A percentile compares a stretch with the other conserved stretches of the same genome.
These are phyloP conservation scores for Calonectris borealis DNA, from an alignment of 2,113 vertebrate genomes.

Conservation along the genomic window DNA sequence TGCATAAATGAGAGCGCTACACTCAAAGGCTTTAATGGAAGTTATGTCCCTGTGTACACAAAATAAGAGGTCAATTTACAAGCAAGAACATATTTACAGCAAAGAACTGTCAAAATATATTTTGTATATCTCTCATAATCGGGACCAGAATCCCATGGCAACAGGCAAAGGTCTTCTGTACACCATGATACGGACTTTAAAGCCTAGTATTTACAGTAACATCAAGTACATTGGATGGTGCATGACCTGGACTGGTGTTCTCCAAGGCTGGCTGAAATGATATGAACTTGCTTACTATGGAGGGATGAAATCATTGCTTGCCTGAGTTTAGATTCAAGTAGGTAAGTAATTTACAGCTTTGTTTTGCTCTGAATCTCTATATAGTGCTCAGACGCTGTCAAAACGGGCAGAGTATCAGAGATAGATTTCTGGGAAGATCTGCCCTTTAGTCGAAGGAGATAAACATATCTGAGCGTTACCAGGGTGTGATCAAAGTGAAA, in stretches of 20 bases:
- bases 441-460: slow-evolving; percentile 18
- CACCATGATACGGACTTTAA: not conserved
- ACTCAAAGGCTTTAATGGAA: not conserved
- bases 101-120: not conserved
- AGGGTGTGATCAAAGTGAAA: not conserved
- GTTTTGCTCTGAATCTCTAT: slow-evolving; percentile 10
- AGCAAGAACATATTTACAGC: not conserved
- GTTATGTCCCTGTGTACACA: fast-evolving
- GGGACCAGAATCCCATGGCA: not conserved
- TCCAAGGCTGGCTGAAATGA: not conserved
- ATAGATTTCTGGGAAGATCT: not conserved
- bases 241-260: not conserved
- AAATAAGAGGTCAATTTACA: not conserved
- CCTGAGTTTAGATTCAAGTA: not conserved
- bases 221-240: not conserved
- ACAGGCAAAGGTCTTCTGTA: not conserved
- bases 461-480: not conserved
- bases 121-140: not conserved
- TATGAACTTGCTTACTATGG: not conserved
- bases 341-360: slow-evolving; percentile 46
- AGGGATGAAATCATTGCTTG: not conserved
- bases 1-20: not conserved
- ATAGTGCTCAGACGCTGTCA: not conserved
- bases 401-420: not conserved
- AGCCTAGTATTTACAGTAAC: not conserved